Percentiles rank a stretch among this genome's conserved stretches.
Evolutionary conservation across 1,140 invertebrate species (phyloP).

Genomic region (Lepidurus packardi): DNA sequence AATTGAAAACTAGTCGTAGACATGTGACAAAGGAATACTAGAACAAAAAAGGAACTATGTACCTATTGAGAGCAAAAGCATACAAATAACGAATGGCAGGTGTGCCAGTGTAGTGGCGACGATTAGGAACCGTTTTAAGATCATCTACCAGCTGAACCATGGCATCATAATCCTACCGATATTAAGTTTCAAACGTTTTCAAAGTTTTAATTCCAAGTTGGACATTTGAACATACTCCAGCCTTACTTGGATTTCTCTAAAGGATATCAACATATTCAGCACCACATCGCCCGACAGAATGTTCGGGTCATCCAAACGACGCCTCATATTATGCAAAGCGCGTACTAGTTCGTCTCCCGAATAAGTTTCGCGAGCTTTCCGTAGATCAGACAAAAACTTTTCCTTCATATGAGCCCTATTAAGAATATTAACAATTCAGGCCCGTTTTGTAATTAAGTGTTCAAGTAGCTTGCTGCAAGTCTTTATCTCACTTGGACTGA

Average conservation of each 20-base stretch:
- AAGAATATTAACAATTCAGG: conserved; percentile 37
- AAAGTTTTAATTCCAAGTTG: conserved; percentile 29
- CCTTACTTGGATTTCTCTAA: conserved; percentile 75
- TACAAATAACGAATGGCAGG: conserved; percentile 87
- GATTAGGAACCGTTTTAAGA: conserved; percentile 84
- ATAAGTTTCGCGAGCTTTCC: conserved; percentile 83
- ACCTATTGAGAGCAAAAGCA: conserved; percentile 94
- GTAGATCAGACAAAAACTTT: conserved; percentile 89
- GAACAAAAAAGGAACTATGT: conserved; percentile 32
- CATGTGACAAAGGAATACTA: conserved; percentile 14
- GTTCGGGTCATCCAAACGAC: conserved; percentile 91
- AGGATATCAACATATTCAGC: conserved; percentile 84
- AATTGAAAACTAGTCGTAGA: too few species aligned
- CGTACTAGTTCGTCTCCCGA: conserved; percentile 78
- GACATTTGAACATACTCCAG: conserved; percentile 4
- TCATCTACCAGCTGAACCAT: conserved; percentile 97
- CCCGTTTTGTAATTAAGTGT: too few species aligned
- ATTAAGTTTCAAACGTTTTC: background rate
- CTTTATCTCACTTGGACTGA: conserved; percentile 60
- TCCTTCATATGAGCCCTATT: conserved; percentile 92
- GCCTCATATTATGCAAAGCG: conserved; percentile 81
- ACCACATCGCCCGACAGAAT: conserved; percentile 91
- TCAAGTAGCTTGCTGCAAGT: background rate
- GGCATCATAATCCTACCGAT: conserved; percentile 83
- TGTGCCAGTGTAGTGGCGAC: conserved; percentile 81